Conservation (phyloP, 2,888 invertebrate species). For the Cerceris rybyensis region DNA sequence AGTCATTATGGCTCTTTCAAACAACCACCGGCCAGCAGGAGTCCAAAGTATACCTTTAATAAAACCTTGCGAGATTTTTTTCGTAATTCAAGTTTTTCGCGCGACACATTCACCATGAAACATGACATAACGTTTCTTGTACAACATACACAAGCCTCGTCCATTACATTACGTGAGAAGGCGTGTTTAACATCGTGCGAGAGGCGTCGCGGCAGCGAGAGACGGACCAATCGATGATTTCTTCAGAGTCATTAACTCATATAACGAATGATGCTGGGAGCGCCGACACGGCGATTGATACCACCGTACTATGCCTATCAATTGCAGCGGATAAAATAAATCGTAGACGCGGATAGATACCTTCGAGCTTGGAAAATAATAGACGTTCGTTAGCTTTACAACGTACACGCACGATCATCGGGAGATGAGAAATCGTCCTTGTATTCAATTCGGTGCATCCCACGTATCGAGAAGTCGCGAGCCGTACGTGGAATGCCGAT, state of each 20-base stretch:
- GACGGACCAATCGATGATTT: conserved; percentile 76
- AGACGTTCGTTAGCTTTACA: not conserved
- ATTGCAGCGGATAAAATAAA: conserved; percentile 5
- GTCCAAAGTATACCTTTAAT: no score
- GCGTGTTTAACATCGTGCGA: conserved; percentile 72
- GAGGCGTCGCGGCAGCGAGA: conserved; percentile 71
- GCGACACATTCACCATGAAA: not conserved
- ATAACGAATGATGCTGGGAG: conserved; percentile 64
- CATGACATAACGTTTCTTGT: conserved; percentile 30
- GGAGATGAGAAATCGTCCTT: not conserved
- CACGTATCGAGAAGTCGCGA: not conserved
- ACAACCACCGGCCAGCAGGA: no score
- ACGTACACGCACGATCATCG: not conserved
- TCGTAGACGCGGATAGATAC: conserved; percentile 10
- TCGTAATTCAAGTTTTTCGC: not conserved
- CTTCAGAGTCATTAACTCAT: conserved; percentile 70
- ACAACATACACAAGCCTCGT: conserved; percentile 50
- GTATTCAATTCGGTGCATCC: not conserved
- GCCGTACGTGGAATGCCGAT: not conserved
- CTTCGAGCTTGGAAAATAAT: conserved; percentile 11
- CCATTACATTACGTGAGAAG: conserved; percentile 69
- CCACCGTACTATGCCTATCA: conserved; percentile 49
- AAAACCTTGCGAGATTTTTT: no score
- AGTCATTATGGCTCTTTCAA: no score
- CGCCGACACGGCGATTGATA: conserved; percentile 28